Base-by-base conservation (phyloP, 2,113 vertebrate species). In the Ammospiza nelsoni region DNA sequence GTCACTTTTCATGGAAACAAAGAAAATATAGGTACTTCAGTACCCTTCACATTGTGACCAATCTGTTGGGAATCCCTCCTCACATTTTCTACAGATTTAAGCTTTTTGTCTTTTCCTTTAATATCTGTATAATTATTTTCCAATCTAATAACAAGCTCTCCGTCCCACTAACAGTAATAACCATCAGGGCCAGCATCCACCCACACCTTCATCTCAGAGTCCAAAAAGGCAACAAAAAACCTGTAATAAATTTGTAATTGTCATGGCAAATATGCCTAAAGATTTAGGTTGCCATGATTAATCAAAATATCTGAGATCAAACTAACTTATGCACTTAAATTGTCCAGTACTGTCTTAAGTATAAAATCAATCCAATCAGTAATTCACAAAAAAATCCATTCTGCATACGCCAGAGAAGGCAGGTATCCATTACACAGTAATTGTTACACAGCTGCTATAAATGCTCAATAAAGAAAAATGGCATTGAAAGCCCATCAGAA, bases 331-430 rank as follows among this genome's bases (percentile, higher is more conserved):
- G 84, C 27, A 92, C 55, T 94, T 97, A 87, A 90, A 95, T 90
- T 92, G 21, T 44, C 66, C 73, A 77, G 77, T 79, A 83, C 33
- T 18, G 5, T 77, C 41, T 71, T 90, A 90, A 95, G 78, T 28
- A 82, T 43, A 95, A 95, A 95, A 95, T 97, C 94, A 92, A 96
- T 96, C 54, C 61, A 84, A 96, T 91, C 90, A 82, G 68, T 87
- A 94, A 95, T 82, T 91, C 77, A 89, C 83, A 91, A 90, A 93
- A 92, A 93, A 97, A 96, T 94, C 89, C 96, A 97, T 96, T 93
- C 76, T 84, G 63, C 74, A 73, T 89, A 78, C 48, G 82, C 51
- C 29, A 67, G 66, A 89, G 79, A 84, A 87, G 82, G 73, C 41
- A 94, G 39, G 87, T 90, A 86, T 84, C 76, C 68, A 91, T 94